Evolutionary conservation across 2,797 vertebrate species (phyloP).

Genomic region (Lagorchestes hirsutus): DNA sequence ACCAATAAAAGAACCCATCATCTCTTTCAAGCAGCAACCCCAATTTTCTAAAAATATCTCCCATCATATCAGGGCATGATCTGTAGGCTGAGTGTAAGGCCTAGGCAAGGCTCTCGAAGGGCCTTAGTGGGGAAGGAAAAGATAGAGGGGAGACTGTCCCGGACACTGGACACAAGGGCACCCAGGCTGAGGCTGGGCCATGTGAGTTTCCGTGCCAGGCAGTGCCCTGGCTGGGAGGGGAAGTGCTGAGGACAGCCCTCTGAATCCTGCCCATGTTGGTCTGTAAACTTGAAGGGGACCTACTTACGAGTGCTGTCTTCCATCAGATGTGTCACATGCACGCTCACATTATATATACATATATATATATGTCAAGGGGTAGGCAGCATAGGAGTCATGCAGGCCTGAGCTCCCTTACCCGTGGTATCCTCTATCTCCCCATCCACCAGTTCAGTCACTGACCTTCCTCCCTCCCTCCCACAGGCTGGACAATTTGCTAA

Average conservation of each 20-base stretch:
- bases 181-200: constrained; percentile 30
- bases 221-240: constrained; percentile 19
- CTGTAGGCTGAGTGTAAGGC: not conserved
- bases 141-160: not conserved
- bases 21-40: not conserved
- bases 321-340: not conserved
- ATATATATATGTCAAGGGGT: not conserved
- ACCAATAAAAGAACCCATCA: not conserved
- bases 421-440: not conserved
- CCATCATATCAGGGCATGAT: not conserved
- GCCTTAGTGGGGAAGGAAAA: not conserved
- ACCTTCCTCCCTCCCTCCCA: constrained; percentile 91
- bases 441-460: constrained; percentile 85
- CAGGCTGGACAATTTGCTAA: constrained; percentile 99
- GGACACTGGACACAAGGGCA: not conserved
- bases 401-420: not conserved
- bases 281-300: not conserved
- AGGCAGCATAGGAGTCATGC: not conserved
- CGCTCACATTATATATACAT: no score
- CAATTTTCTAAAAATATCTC: not conserved
- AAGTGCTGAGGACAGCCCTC: not conserved
- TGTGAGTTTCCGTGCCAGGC: constrained; percentile 72
- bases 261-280: not conserved
- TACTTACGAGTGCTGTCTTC: not conserved
- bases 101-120: not conserved